Evolutionary conservation across 2,797 vertebrate genomes (phyloP).

Genomic region (Chanos chanos): DNA sequence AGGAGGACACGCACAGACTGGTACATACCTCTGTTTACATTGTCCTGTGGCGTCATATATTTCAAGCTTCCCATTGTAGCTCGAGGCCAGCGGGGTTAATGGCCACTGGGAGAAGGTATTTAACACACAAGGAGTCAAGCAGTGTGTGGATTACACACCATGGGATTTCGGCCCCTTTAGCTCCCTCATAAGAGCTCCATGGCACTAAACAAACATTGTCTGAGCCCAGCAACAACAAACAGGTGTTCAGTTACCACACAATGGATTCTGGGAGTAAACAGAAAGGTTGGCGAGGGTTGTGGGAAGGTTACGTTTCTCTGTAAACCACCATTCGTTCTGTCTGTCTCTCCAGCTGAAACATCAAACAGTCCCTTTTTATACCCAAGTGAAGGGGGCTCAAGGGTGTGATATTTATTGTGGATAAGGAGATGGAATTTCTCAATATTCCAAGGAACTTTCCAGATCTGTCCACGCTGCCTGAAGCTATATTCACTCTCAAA

Average conservation of each 20-base stretch:
- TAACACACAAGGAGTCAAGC: not conserved
- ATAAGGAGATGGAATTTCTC: not conserved
- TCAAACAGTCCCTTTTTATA: no score
- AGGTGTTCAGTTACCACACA: constrained; percentile 17
- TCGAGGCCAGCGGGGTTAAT: no score
- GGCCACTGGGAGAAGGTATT: not conserved
- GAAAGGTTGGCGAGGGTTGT: not conserved
- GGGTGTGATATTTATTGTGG: not conserved
- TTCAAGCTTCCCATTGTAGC: no score
- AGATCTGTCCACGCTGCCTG: not conserved
- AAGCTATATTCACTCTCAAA: no score
- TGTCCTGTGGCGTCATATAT: not conserved
- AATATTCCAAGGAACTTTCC: not conserved
- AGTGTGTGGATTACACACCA: not conserved
- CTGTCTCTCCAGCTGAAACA: no score
- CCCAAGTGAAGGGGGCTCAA: no score
- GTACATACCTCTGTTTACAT: not conserved
- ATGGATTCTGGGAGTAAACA: constrained; percentile 8
- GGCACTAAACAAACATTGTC: constrained; percentile 35
- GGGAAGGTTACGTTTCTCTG: no score
- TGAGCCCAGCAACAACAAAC: constrained; percentile 46
- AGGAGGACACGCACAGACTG: not conserved
- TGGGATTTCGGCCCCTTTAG: no score
- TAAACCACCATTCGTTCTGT: no score
- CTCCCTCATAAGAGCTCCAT: constrained; percentile 16